A percentile compares a stretch with the other conserved stretches of the same genome.
phyloP scores from a whole-genome alignment of 37 sponge, comb jelly and placozoan species.

The Halisarca cf. caerulea region DNA sequence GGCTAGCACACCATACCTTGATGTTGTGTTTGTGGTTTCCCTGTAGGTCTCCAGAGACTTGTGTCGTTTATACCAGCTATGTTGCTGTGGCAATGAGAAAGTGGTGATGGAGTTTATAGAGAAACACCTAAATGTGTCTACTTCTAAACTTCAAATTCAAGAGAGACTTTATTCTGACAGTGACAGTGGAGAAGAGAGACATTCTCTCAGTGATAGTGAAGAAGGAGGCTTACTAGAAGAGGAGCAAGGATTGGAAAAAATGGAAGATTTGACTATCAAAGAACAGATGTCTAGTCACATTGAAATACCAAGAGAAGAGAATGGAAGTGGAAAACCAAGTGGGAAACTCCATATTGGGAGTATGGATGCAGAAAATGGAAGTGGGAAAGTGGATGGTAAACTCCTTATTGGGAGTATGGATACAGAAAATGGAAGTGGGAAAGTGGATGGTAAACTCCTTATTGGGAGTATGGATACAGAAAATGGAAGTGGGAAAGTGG shows the following conservation, averaged over 20 bases:
- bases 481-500: neutral
- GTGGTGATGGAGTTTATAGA: neutral
- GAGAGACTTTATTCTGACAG: neutral
- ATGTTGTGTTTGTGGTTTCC: neutral
- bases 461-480: neutral
- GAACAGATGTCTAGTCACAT: slow-evolving; percentile 5
- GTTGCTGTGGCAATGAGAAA: neutral
- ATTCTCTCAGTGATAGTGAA: slow-evolving; percentile 15
- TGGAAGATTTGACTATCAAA: slow-evolving; percentile 72
- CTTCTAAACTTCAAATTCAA: neutral
- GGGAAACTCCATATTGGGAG: neutral
- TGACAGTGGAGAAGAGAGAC: neutral
- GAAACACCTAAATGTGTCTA: neutral
- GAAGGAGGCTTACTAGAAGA: neutral
- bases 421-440: neutral
- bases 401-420: neutral
- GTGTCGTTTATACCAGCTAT: neutral
- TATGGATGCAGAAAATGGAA: neutral
- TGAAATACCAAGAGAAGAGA: neutral
- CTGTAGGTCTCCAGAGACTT: neutral
- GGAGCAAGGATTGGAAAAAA: slow-evolving; percentile 76
- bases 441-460: neutral
- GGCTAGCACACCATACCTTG: too few relatives aligned
- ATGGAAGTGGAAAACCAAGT: neutral
- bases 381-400: too few relatives aligned